phyloP scores from a whole-genome alignment of 2,888 invertebrate species.

The Ellobium chinense region DNA sequence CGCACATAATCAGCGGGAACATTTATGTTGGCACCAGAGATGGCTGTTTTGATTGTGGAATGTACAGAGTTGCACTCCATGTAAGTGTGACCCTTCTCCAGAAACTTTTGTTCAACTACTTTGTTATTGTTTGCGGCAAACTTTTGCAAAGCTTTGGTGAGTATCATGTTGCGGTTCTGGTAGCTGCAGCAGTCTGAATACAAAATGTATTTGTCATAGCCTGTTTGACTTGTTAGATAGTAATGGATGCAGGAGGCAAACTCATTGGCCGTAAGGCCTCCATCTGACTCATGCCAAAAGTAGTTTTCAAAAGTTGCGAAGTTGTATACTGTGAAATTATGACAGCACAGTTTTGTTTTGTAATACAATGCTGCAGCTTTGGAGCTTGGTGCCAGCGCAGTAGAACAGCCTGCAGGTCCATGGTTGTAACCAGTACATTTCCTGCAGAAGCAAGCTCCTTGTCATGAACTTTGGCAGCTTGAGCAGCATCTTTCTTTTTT shows the following conservation, averaged over 20 bases:
- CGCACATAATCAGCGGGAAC: not conserved
- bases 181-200: not conserved
- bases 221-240: not conserved
- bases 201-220: not conserved
- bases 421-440: not conserved
- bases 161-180: not conserved
- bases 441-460: not conserved
- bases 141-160: not conserved
- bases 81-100: not conserved
- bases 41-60: not conserved
- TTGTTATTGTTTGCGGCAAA: not conserved
- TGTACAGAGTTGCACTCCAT: not conserved
- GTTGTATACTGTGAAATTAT: not conserved
- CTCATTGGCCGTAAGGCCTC: not conserved
- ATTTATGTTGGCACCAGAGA: not conserved
- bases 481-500: not conserved
- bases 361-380: not conserved
- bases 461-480: not conserved
- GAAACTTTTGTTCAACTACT: not conserved
- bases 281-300: not conserved
- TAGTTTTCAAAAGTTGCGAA: not conserved
- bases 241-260: not conserved
- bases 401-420: too few relatives aligned
- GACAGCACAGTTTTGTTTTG: not conserved
- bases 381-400: not conserved